Evolutionary conservation across 1,140 invertebrate genomes (phyloP), one percentile per base, ranked within the genome.

Genomic region (Harpegnathos saltator): DNA sequence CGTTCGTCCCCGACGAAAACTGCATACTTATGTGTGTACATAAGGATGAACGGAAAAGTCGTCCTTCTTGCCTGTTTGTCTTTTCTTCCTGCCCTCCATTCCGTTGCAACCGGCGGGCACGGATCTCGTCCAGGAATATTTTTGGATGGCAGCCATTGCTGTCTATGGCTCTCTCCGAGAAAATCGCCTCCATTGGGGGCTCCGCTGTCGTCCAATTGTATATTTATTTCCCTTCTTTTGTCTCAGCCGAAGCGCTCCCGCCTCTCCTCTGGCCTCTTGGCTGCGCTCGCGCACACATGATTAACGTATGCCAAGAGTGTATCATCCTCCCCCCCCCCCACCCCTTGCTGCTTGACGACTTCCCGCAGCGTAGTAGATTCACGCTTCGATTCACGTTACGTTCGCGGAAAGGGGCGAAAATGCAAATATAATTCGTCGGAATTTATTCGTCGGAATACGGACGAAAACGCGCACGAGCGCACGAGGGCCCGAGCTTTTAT

Each of bases 61-160:
- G 73, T 85, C n/a, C 62, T 75, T 83, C 82, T 71, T 82, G 71
- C 72, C 65, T 88, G 82, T 88, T 88, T 82, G 85, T 88, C 85
- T 85, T 87, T 80, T 82, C 69, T 22, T 58, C 72, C 74, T 56
- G 19, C 29, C 44, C 48, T 62, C 63, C 14, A 38, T 59, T 44
- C 59, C 72, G 44, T 71, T 68, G 3, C 80, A n/a, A 56, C 22
- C 78, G 78, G 73, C 78, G 84, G 22, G 17, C 78, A 52, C 19
- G 62, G 62, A 74, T 74, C 61, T 71, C 33, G n/a, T 58, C 72
- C 50, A 33, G 77, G 58, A 85, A 88, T 85, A 89, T 88, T 89
- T 89, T 88, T 89, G 86, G 86, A 89, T 81, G 69, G 72, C 74
- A 85, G 87, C 87, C 87, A 88, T 72, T 77, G 66, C 50, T 62